Evolutionary conservation across 2,888 invertebrate genomes (phyloP).

Genomic region (Trileptium ribeirensis): DNA sequence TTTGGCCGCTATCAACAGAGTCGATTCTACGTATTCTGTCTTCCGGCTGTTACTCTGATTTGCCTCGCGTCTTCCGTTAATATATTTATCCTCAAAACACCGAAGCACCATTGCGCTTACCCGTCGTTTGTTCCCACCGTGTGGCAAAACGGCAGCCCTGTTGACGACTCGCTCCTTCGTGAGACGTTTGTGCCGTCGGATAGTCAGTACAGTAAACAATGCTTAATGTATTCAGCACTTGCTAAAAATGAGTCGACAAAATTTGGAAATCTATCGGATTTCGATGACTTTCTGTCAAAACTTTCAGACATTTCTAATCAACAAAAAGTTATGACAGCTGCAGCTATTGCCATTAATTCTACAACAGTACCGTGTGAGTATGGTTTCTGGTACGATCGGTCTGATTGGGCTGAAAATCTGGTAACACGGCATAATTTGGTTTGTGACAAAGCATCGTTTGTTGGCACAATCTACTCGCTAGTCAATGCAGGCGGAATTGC

Average conservation of each 20-base stretch:
- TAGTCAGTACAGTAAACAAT: not conserved
- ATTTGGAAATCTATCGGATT: not conserved
- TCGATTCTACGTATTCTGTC: not conserved
- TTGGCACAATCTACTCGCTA: not conserved
- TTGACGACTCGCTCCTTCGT: not conserved
- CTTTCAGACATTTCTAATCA: not conserved
- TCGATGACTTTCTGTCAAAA: not conserved
- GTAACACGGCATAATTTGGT: slow-evolving; percentile 2
- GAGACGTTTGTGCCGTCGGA: not conserved
- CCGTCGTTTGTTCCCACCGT: not conserved
- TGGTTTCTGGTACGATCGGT: slow-evolving; percentile 11
- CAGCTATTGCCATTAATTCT: not conserved
- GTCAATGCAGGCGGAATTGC: not conserved
- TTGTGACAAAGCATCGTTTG: not conserved
- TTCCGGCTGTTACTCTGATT: not conserved
- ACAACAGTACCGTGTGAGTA: not conserved
- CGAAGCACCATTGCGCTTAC: not conserved
- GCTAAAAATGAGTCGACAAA: no score
- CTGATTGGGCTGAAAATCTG: slow-evolving; percentile 12
- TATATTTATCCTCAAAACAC: not conserved
- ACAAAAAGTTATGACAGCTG: not conserved
- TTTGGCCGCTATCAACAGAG: not conserved
- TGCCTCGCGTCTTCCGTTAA: not conserved
- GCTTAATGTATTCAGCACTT: not conserved
- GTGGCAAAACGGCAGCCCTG: not conserved